Conservation (phyloP, 2,797 vertebrate genomes). For the Limosa lapponica region DNA sequence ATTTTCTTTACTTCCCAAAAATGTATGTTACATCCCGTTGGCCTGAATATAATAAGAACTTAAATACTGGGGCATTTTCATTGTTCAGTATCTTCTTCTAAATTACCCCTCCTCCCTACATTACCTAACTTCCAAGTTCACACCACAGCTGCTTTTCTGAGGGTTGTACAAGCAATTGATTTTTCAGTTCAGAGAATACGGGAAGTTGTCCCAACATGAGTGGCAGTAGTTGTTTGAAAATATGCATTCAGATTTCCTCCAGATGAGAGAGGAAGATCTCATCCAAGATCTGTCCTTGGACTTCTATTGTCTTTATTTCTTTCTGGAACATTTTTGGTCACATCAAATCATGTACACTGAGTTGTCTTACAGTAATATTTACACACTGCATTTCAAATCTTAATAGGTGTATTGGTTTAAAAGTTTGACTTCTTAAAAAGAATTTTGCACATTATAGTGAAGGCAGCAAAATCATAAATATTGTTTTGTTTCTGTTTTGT, state of each 20-base stretch:
- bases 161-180: neutral
- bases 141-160: neutral
- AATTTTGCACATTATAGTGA: neutral
- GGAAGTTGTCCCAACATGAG: neutral
- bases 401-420: neutral
- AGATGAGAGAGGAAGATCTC: neutral
- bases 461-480: neutral
- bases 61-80: neutral
- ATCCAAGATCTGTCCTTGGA: neutral
- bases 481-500: neutral
- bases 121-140: neutral
- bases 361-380: neutral
- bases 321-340: neutral
- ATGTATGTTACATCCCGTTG: rapidly evolving
- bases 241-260: neutral
- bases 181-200: neutral
- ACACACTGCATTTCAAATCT: neutral
- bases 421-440: neutral
- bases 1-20: neutral
- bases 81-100: neutral
- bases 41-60: neutral
- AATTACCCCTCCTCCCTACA: neutral
- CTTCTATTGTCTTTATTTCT: neutral
- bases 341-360: neutral
- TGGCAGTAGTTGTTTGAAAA: neutral